Base-by-base conservation (phyloP, 2,797 vertebrate species). In the Sebastes trivittatus region DNA sequence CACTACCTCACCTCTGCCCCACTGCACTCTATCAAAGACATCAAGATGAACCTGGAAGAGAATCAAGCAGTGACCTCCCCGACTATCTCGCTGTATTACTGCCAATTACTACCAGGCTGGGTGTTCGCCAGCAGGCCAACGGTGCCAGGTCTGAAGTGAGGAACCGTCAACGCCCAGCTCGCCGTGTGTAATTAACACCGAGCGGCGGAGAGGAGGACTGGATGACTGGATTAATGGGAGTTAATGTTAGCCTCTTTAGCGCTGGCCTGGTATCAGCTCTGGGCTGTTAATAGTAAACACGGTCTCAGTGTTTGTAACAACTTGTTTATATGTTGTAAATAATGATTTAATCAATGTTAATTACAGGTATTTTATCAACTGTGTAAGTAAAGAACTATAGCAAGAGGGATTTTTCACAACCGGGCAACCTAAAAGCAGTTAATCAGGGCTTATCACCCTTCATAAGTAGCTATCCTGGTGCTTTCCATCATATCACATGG, bases 161-260 rank as follows among this genome's bases (percentile, higher is more conserved):
- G 58, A 85, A 55, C 63, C 30, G 5, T 76, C 73, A 75, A 32
- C 16, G 5, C 72, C 66, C 78, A 25, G 38, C 58, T 69, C 34
- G 66, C 66, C 27, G 55, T 82, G 74, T 81, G 73, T 82, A 80
- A 88, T 87, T 88, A 87, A 84, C 78, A 87, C 83, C 52, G 2
- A 55, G 69, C 68, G 69, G 23, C 68, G 69, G 23, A 75, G 69
- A 62, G 13, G 18, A 58, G 42, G 30, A 20, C 65, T 55, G 34
- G 58, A 78, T 78, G 30, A 20, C 65, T 55, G 34, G 58, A 79
- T 78, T 63, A 77, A 84, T 62, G 58, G 49, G 61, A 68, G 61
- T 23, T 79, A 72, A 75, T 80, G 77, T 80, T 85, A 77, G 78
- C 79, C 76, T 81, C 72, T 62, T 90, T 83, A 87, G 55, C 75